Evolutionary conservation across 2,888 invertebrate genomes (phyloP).

Genomic region (Protonemura montana): DNA sequence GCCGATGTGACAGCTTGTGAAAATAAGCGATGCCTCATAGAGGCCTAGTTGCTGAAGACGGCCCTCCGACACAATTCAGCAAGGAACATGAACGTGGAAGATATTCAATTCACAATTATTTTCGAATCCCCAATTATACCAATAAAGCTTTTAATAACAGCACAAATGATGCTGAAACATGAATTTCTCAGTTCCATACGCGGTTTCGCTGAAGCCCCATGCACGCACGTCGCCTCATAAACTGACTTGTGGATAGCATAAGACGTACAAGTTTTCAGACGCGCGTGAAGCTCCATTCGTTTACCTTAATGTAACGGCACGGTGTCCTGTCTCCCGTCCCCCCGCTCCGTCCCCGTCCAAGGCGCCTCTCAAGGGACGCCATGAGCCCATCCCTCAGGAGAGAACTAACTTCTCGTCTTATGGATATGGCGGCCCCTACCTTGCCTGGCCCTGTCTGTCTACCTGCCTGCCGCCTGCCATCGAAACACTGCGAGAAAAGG

Average conservation of each 20-base stretch:
- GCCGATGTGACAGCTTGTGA: no score
- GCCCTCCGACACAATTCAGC: no score
- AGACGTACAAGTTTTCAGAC: background rate
- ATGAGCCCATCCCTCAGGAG: slow-evolving; percentile 43
- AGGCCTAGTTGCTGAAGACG: no score
- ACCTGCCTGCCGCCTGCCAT: background rate
- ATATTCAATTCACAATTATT: no score
- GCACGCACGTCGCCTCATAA: background rate
- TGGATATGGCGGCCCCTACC: slow-evolving; percentile 42
- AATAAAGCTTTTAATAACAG: no score
- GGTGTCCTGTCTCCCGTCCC: background rate
- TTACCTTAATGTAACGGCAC: slow-evolving; percentile 20
- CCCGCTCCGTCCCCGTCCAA: background rate
- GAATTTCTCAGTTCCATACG: no score
- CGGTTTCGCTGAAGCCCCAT: no score
- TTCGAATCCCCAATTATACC: no score
- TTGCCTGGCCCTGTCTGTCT: no score
- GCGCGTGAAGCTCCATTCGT: background rate
- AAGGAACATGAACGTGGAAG: no score
- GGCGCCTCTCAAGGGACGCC: slow-evolving; percentile 19
- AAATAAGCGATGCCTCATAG: no score
- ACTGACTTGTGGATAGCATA: background rate
- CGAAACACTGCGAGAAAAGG: background rate
- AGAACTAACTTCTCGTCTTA: slow-evolving; percentile 47
- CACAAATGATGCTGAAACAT: no score